A percentile compares a stretch with the other conserved stretches of the same genome.
Evolutionary conservation across 2,797 vertebrate species (phyloP).

Genomic region (Erpetoichthys calabaricus): DNA sequence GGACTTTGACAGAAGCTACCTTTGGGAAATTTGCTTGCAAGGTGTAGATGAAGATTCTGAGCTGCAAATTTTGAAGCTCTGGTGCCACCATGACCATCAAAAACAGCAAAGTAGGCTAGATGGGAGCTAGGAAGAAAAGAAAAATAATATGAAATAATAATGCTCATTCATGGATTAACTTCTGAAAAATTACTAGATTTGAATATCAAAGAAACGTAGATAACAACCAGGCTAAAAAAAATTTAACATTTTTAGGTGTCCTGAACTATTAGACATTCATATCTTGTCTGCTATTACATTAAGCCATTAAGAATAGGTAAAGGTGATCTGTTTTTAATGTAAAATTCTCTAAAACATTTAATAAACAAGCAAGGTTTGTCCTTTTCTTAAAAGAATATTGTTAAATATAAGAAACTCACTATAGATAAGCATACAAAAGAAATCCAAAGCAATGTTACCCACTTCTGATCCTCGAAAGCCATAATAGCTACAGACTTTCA

Average conservation of each 20-base stretch:
- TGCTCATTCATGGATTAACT: neutral
- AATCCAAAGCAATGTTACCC: no score
- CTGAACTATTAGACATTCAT: no score
- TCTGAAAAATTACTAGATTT: neutral
- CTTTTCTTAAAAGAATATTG: no score
- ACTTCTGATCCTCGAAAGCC: no score
- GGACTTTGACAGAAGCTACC: slow-evolving; percentile 37
- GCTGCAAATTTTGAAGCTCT: slow-evolving; percentile 79
- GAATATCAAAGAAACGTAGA: neutral
- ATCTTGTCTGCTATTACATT: no score
- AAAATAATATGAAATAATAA: neutral
- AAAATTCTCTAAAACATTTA: no score
- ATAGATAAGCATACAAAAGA: no score
- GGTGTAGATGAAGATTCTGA: slow-evolving; percentile 74
- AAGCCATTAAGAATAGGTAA: no score
- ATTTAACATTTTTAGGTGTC: neutral
- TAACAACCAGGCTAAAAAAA: neutral
- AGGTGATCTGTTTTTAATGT: no score
- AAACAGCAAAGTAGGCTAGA: slow-evolving; percentile 83
- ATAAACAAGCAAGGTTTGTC: no score
- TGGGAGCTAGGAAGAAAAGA: slow-evolving; percentile 42
- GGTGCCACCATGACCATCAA: slow-evolving; percentile 83
- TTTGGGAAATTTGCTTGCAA: slow-evolving; percentile 75
- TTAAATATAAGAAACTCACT: no score
- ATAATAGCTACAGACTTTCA: no score